phyloP scores from a whole-genome alignment of 2,113 vertebrate species.

The Agelaius tricolor region DNA sequence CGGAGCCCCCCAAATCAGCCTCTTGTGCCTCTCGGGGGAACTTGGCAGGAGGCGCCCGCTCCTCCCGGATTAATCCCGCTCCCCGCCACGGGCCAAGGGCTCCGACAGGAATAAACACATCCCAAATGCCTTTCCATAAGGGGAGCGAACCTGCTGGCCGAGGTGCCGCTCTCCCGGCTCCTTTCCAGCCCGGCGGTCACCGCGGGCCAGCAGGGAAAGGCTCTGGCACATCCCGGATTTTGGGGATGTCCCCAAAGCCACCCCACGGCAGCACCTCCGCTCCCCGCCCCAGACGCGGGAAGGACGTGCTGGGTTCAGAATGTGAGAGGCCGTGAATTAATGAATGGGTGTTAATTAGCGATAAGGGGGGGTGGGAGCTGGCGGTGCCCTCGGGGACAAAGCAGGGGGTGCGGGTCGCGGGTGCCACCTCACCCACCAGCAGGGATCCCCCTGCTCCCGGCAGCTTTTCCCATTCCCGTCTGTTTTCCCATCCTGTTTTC shows the following conservation, averaged over 20 bases:
- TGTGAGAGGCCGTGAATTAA: not conserved
- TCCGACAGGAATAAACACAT: conserved; percentile 35
- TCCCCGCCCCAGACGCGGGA: not conserved
- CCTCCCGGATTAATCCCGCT: not conserved
- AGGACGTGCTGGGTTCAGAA: not conserved
- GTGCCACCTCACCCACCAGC: not conserved
- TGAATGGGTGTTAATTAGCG: not conserved
- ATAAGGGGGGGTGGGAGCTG: not conserved
- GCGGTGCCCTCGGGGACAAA: no score
- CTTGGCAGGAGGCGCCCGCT: not conserved
- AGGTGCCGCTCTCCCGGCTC: not conserved
- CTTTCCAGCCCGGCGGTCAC: not conserved
- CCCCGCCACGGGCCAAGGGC: not conserved
- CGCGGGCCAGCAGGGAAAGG: not conserved
- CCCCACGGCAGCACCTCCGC: accelerated
- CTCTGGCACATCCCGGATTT: not conserved
- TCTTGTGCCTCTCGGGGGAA: accelerated
- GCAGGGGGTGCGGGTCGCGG: not conserved
- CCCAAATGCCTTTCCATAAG: conserved; percentile 47
- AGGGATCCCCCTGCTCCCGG: not conserved
- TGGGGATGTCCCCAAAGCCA: not conserved
- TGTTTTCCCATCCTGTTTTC: not conserved
- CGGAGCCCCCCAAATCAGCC: not conserved
- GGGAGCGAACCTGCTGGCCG: conserved; percentile 12
- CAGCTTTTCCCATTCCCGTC: not conserved